Evolutionary conservation across 2,888 invertebrate genomes (phyloP).

Genomic region (Zygothrica quintamaculata): DNA sequence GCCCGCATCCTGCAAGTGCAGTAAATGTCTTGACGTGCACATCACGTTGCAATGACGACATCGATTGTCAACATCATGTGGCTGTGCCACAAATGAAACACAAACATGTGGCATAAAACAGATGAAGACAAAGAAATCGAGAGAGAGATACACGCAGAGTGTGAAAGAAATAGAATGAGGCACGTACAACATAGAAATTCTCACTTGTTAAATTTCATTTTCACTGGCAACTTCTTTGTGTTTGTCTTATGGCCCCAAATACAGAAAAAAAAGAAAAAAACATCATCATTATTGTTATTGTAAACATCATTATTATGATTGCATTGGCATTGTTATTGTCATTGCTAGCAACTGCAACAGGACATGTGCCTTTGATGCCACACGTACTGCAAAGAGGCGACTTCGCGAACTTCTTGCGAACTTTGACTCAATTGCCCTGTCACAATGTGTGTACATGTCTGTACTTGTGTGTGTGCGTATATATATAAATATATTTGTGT

Average conservation of each 20-base stretch:
- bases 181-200: slow-evolving; percentile 25
- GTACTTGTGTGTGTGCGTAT: slow-evolving; percentile 15
- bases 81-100: slow-evolving; percentile 69
- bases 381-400: slow-evolving; percentile 28
- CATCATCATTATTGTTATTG: slow-evolving; percentile 7
- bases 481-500: slow-evolving; percentile 13
- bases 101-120: slow-evolving; percentile 50
- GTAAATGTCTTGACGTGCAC: slow-evolving; percentile 28
- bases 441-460: slow-evolving; percentile 20
- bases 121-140: no score
- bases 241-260: slow-evolving; percentile 41
- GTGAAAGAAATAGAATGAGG: no score
- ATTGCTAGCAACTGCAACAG: slow-evolving; percentile 17
- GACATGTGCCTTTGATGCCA: slow-evolving; percentile 20
- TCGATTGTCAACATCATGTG: slow-evolving; percentile 68
- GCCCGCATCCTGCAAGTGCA: no score
- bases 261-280: slow-evolving; percentile 19
- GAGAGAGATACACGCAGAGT: no score
- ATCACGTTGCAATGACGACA: slow-evolving; percentile 51
- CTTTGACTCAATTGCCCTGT: slow-evolving; percentile 36
- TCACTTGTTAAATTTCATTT: no score
- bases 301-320: slow-evolving; percentile 8
- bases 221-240: slow-evolving; percentile 42
- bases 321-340: slow-evolving; percentile 26
- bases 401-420: slow-evolving; percentile 22